Conservation (phyloP, 2,888 invertebrate genomes). For the Aspidiotus rigidus region DNA sequence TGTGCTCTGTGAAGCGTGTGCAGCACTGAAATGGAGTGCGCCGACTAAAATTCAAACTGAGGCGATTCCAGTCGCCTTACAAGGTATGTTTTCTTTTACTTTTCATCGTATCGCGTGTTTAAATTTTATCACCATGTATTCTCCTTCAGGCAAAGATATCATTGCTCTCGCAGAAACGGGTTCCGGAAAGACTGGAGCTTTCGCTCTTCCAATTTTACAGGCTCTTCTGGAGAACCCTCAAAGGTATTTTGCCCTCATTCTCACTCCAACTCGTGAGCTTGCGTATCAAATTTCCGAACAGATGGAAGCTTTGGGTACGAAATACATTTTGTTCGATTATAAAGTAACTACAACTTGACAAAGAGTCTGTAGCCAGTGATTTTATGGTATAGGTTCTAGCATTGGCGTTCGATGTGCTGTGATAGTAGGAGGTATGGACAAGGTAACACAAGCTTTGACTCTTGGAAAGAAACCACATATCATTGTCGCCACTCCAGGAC, state of each 20-base stretch:
- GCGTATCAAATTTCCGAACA: constrained; percentile 98
- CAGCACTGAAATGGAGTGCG: constrained; percentile 81
- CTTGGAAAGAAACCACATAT: constrained; percentile 95
- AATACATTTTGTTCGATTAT: background rate
- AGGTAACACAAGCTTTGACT: constrained; percentile 84
- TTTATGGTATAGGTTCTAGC: constrained; percentile 53
- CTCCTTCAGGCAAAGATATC: constrained; percentile 59
- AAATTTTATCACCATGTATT: background rate
- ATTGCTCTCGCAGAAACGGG: constrained; percentile 75
- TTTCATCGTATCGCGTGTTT: constrained; percentile 2
- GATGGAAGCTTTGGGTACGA: constrained; percentile 84
- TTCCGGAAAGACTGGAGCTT: constrained; percentile 95
- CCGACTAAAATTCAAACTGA: constrained; percentile 94
- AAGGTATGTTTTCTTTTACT: constrained; percentile 49
- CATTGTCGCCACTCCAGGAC: constrained; percentile 91
- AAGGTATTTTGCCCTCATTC: constrained; percentile 80
- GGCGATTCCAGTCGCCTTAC: constrained; percentile 80
- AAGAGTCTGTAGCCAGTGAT: no score
- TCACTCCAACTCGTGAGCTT: constrained; percentile 95
- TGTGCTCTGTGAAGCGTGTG: constrained; percentile 81
- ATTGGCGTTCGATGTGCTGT: constrained; percentile 94
- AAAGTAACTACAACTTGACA: background rate
- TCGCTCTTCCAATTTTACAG: constrained; percentile 92
- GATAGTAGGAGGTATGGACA: constrained; percentile 97
- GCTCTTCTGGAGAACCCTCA: constrained; percentile 82